Conservation (phyloP, 2,113 vertebrate genomes). For the Phoenicopterus ruber region DNA sequence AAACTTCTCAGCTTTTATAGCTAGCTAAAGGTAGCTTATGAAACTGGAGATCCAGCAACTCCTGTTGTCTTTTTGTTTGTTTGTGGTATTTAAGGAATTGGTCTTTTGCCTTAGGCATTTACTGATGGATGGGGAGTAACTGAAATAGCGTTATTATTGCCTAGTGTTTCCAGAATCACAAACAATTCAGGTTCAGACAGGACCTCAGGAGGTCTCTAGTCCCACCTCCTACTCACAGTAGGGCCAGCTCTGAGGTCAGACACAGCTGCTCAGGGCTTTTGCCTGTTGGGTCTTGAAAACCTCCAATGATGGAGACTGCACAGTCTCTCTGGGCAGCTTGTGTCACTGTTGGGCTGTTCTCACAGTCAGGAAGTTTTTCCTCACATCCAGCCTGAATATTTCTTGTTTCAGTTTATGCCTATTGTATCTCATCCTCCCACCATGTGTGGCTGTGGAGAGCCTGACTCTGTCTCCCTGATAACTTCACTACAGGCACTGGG, state of each 20-base stretch:
- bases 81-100: not conserved
- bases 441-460: rapidly evolving
- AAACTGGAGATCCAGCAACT: not conserved
- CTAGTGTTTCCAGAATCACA: not conserved
- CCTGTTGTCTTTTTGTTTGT: not conserved
- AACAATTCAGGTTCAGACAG: not conserved
- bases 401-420: not conserved
- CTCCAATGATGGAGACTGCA: not conserved
- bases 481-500: not conserved
- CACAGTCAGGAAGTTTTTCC: not conserved
- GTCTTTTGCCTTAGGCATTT: not conserved
- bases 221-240: not conserved
- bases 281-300: not conserved
- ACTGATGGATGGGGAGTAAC: not conserved
- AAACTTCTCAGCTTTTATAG: not conserved
- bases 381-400: not conserved
- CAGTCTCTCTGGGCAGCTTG: not conserved
- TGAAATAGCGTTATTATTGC: not conserved
- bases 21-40: not conserved
- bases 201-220: not conserved
- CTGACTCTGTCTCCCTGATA: not conserved
- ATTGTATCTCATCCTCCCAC: not conserved
- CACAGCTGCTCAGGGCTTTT: not conserved
- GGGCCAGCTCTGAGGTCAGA: not conserved
- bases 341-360: not conserved